Evolutionary conservation across 1,140 invertebrate species (phyloP).

Genomic region (Drosophila mojavensis): DNA sequence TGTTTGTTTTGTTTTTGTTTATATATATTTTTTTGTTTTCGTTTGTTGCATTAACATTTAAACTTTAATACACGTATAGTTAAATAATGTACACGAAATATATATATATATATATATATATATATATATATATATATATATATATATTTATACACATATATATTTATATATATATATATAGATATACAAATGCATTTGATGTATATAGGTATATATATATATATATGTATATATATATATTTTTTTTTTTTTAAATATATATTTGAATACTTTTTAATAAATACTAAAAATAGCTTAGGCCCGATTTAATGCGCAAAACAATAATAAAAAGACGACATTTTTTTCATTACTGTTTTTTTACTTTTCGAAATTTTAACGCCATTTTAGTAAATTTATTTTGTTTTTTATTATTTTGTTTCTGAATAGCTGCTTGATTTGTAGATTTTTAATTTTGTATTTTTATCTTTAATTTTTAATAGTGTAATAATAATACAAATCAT

Average conservation of each 20-base stretch:
- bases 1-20: slow-evolving; percentile 36
- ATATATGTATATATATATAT: slow-evolving; percentile 29
- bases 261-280: slow-evolving; percentile 32
- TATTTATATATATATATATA: slow-evolving; percentile 59
- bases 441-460: slow-evolving; percentile 24
- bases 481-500: slow-evolving; percentile 77
- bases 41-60: slow-evolving; percentile 61
- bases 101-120: slow-evolving; percentile 56
- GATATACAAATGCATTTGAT: slow-evolving; percentile 56
- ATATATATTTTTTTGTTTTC: slow-evolving; percentile 47
- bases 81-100: slow-evolving; percentile 82
- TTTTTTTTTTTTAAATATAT: slow-evolving; percentile 20
- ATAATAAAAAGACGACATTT: slow-evolving; percentile 37
- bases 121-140: slow-evolving; percentile 15
- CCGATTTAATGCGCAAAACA: slow-evolving; percentile 46
- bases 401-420: slow-evolving; percentile 28
- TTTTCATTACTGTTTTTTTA: slow-evolving; percentile 17
- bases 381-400: slow-evolving; percentile 36
- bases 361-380: slow-evolving; percentile 42
- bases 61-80: slow-evolving; percentile 81
- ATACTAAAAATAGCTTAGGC: slow-evolving; percentile 45
- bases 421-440: slow-evolving; percentile 47
- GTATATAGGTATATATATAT: slow-evolving; percentile 44
- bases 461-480: slow-evolving; percentile 47
- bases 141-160: slow-evolving; percentile 13